A percentile compares a stretch with the other conserved stretches of the same genome.
Evolutionary conservation across 1,140 invertebrate genomes (phyloP).

Genomic region (Drosophila ogumai): DNA sequence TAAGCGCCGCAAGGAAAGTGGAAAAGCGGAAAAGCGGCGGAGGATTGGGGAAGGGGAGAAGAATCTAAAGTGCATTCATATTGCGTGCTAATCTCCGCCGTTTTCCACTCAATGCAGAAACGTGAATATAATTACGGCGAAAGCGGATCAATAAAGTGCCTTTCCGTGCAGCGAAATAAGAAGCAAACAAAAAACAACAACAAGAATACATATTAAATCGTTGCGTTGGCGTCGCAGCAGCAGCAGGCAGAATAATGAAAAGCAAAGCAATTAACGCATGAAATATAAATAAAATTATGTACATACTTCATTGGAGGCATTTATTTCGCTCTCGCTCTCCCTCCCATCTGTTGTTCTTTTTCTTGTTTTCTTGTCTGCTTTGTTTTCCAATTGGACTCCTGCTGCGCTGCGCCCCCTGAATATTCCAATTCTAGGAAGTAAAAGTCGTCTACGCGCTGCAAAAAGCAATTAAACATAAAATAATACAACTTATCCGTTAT

Average conservation of each 20-base stretch:
- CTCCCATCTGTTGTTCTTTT: slow-evolving; percentile 6
- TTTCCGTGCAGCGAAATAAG: slow-evolving; percentile 34
- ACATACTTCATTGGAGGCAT: slow-evolving; percentile 9
- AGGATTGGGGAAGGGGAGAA: slow-evolving; percentile 16
- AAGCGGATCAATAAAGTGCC: slow-evolving; percentile 61
- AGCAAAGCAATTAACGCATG: slow-evolving; percentile 45
- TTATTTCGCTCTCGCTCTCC: slow-evolving; percentile 1
- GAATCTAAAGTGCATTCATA: slow-evolving; percentile 52
- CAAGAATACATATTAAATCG: slow-evolving; percentile 24
- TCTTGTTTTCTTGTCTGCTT: slow-evolving; percentile 16
- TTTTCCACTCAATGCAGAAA: slow-evolving; percentile 49
- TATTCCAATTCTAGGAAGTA: slow-evolving; percentile 34
- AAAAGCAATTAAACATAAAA: slow-evolving; percentile 18
- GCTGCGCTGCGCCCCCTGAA: slow-evolving; percentile 19
- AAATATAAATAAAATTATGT: slow-evolving; percentile 48
- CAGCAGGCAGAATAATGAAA: slow-evolving; percentile 20
- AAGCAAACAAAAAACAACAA: slow-evolving; percentile 19
- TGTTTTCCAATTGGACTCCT: slow-evolving; percentile 56
- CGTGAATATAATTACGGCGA: slow-evolving; percentile 58
- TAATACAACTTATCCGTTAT: slow-evolving; percentile 17
- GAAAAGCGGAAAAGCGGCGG: slow-evolving; percentile 27
- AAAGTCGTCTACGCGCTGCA: slow-evolving; percentile 15
- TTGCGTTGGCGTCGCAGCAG: slow-evolving; percentile 27
- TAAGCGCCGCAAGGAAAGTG: slow-evolving; percentile 35
- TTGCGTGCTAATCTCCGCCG: slow-evolving; percentile 47